These are phyloP conservation scores for Eleginops maclovinus DNA, from an alignment of 2,113 vertebrate species.

Conservation along the genomic window DNA sequence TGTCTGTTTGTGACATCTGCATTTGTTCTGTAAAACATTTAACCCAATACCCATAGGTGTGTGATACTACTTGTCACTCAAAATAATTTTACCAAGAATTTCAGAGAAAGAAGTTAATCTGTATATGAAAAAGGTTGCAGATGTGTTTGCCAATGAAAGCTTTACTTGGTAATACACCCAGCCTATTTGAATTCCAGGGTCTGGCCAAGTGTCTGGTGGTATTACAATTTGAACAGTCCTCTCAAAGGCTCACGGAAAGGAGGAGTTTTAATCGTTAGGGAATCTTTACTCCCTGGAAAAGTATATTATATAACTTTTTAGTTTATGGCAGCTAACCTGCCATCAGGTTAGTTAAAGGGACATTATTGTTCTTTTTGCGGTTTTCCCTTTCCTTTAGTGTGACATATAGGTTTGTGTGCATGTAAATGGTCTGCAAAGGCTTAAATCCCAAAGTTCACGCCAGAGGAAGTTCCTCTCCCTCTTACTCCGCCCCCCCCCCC, in stretches of 20 bases:
- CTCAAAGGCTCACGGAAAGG: background rate
- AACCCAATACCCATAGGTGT: background rate
- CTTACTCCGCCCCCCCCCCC: too few relatives aligned
- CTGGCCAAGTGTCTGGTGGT: background rate
- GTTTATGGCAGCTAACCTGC: too few relatives aligned
- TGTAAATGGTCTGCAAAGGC: too few relatives aligned
- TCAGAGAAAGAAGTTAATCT: background rate
- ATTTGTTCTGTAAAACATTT: background rate
- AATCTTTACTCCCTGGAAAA: background rate
- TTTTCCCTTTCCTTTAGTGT: too few relatives aligned
- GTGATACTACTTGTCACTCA: background rate
- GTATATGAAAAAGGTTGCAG: background rate
- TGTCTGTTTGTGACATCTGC: constrained; percentile 3
- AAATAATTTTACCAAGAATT: background rate
- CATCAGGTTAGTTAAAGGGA: too few relatives aligned
- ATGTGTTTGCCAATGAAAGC: background rate
- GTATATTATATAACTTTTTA: background rate
- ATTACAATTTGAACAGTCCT: background rate
- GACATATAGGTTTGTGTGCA: too few relatives aligned
- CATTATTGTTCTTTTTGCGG: too few relatives aligned
- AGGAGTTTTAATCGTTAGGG: background rate
- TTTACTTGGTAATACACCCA: background rate
- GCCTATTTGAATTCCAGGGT: background rate
- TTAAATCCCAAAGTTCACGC: too few relatives aligned
- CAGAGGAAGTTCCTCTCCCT: too few relatives aligned